These are phyloP conservation scores for Gymnosoma rotundatum DNA, from an alignment of 2,888 invertebrate genomes.

Conservation along the genomic window DNA sequence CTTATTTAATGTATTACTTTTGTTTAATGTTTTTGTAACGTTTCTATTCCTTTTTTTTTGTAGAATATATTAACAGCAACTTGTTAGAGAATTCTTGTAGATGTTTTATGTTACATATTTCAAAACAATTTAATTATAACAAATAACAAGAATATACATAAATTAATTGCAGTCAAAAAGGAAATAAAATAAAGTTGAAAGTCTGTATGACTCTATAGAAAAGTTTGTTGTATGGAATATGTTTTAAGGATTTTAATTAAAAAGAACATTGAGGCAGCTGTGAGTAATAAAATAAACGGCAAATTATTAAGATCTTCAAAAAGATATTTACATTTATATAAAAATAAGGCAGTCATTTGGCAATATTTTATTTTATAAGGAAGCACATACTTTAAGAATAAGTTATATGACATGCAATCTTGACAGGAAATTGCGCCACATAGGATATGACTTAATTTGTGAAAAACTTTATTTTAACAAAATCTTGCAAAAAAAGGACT, in stretches of 20 bases:
- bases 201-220: background rate
- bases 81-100: slow-evolving; percentile 33
- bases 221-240: background rate
- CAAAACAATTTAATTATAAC: slow-evolving; percentile 52
- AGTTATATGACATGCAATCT: too few species aligned
- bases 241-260: too few species aligned
- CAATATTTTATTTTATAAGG: too few species aligned
- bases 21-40: background rate
- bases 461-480: too few species aligned
- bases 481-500: too few species aligned
- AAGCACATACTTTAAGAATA: too few species aligned
- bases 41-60: background rate
- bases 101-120: slow-evolving; percentile 38
- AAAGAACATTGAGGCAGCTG: background rate
- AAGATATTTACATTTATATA: too few species aligned
- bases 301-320: too few species aligned
- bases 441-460: too few species aligned
- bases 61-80: background rate
- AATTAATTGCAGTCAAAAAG: slow-evolving; percentile 9
- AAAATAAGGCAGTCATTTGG: too few species aligned
- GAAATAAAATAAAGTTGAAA: background rate
- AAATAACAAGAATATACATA: slow-evolving; percentile 16
- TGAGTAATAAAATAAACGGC: too few species aligned
- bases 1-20: background rate
- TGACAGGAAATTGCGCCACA: too few species aligned